Evolutionary conservation across 2,797 vertebrate genomes (phyloP).

Genomic region (Morus bassanus): DNA sequence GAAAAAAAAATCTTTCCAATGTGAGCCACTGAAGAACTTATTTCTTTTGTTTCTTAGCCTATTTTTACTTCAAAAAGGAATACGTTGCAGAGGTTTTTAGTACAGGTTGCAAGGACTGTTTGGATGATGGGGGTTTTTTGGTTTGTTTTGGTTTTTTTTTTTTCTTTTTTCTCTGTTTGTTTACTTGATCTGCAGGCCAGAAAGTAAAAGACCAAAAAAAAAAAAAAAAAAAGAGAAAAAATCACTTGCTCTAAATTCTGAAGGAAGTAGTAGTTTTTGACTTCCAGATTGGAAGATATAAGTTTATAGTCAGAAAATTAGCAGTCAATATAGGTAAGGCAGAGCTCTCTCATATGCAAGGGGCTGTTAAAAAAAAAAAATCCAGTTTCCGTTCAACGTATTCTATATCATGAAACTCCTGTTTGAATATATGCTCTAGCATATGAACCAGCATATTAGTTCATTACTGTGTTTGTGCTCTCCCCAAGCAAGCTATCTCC

Average conservation of each 20-base stretch:
- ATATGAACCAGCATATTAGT: neutral
- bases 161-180: neutral
- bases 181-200: neutral
- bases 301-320: neutral
- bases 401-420: neutral
- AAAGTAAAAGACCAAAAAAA: neutral
- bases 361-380: neutral
- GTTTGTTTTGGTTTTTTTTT: too few species aligned
- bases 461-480: neutral
- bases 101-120: neutral
- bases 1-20: neutral
- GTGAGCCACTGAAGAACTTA: neutral
- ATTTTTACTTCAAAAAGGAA: slow-evolving; percentile 39
- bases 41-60: neutral
- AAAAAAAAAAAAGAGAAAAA: neutral
- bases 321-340: neutral
- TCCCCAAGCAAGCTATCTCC: neutral
- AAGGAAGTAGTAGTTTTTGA: neutral
- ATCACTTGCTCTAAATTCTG: neutral
- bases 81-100: neutral
- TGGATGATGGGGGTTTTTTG: too few species aligned
- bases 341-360: neutral
- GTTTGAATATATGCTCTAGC: neutral
- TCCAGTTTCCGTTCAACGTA: neutral
- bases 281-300: neutral